Conservation (phyloP, 1,140 invertebrate genomes). For the Rhysida immarginata region DNA sequence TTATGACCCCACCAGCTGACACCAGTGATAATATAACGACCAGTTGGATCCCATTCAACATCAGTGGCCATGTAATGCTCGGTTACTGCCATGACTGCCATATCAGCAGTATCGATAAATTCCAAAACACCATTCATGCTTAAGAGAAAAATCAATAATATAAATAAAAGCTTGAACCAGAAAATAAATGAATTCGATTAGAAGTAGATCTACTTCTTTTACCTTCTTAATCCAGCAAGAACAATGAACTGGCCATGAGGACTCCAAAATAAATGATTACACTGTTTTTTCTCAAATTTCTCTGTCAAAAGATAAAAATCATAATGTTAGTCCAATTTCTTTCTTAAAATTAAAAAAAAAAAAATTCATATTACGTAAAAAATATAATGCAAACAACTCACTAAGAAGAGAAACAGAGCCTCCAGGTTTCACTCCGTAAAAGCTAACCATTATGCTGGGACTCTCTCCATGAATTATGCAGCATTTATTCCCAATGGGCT, state of each 20-base stretch:
- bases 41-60: slow-evolving; percentile 98
- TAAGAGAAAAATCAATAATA: neutral
- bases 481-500: slow-evolving; percentile 90
- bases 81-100: slow-evolving; percentile 78
- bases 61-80: slow-evolving; percentile 92
- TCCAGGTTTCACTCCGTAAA: slow-evolving; percentile 78
- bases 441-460: slow-evolving; percentile 75
- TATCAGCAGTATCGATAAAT: slow-evolving; percentile 86
- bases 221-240: slow-evolving; percentile 57
- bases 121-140: slow-evolving; percentile 78
- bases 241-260: slow-evolving; percentile 91
- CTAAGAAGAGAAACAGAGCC: slow-evolving; percentile 71
- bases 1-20: slow-evolving; percentile 93
- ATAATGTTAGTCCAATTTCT: neutral
- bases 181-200: neutral
- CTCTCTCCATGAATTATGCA: slow-evolving; percentile 88
- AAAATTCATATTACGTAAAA: neutral
- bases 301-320: slow-evolving; percentile 32
- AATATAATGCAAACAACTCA: slow-evolving; percentile 27
- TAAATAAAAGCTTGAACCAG: neutral
- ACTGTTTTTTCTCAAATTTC: slow-evolving; percentile 77
- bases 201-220: slow-evolving; percentile 12
- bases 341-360: no score
- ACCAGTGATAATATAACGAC: slow-evolving; percentile 87
- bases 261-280: slow-evolving; percentile 93